Percentiles rank a stretch among this genome's conserved stretches.
Conservation (phyloP, 2,888 invertebrate species). For the Saturnia japonica region DNA sequence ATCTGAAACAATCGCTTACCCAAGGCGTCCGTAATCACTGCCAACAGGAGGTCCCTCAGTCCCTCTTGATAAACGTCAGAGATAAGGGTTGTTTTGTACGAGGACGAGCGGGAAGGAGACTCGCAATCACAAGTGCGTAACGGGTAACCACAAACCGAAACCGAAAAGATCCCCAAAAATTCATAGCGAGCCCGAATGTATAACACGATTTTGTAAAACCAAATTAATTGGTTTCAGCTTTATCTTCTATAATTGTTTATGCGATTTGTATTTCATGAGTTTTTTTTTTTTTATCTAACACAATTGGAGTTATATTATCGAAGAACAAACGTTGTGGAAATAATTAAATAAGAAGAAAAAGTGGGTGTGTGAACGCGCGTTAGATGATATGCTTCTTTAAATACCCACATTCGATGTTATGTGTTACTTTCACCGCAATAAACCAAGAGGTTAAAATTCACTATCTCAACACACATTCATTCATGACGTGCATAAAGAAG, state of each 20-base stretch:
- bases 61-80: slow-evolving; percentile 64
- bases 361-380: no score
- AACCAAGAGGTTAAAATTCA: no score
- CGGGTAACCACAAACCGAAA: background rate
- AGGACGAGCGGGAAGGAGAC: slow-evolving; percentile 24
- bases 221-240: no score
- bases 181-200: background rate
- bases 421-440: no score
- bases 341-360: background rate
- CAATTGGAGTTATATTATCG: background rate
- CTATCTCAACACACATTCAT: no score
- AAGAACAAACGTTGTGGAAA: background rate
- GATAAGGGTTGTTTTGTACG: slow-evolving; percentile 63
- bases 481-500: no score
- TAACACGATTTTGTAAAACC: background rate
- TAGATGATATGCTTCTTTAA: no score
- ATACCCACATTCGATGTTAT: no score
- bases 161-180: slow-evolving; percentile 12
- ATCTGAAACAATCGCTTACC: slow-evolving; percentile 63
- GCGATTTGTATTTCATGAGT: no score
- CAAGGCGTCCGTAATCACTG: slow-evolving; percentile 62
- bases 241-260: no score
- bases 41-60: slow-evolving; percentile 59
- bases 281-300: no score
- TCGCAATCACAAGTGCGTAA: slow-evolving; percentile 13